These are phyloP conservation scores for Drosophila bocqueti DNA, from an alignment of 1,140 invertebrate genomes.

Conservation along the genomic window DNA sequence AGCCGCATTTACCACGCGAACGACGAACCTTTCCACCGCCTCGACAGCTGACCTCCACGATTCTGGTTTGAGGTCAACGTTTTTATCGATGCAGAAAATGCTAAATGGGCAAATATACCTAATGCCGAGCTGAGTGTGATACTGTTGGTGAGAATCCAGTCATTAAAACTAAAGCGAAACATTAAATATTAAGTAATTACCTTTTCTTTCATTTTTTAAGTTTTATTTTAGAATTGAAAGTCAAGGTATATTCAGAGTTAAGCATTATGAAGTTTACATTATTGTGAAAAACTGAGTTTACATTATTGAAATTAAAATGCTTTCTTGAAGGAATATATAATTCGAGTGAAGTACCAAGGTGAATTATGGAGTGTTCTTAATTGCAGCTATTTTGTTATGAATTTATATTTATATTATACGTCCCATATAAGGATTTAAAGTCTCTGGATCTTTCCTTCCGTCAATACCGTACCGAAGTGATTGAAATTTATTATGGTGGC, in stretches of 20 bases:
- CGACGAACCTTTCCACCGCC: slow-evolving; percentile 43
- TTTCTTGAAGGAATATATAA: background rate
- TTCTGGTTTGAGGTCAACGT: slow-evolving; percentile 72
- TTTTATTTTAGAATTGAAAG: background rate
- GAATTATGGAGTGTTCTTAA: too few relatives aligned
- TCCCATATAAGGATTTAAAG: background rate
- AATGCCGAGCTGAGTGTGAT: background rate
- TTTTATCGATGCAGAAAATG: slow-evolving; percentile 72
- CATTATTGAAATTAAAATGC: background rate
- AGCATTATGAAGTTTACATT: background rate
- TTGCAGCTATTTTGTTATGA: background rate
- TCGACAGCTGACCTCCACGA: slow-evolving; percentile 57
- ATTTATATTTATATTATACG: background rate
- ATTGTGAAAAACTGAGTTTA: background rate
- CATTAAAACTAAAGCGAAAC: background rate
- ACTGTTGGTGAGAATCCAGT: background rate
- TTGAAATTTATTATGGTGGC: background rate
- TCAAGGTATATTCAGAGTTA: too few relatives aligned
- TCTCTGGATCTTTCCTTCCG: background rate
- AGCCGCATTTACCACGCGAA: slow-evolving; percentile 36
- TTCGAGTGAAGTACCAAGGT: too few relatives aligned
- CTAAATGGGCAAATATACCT: slow-evolving; percentile 10
- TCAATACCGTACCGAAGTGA: background rate
- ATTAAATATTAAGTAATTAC: background rate
- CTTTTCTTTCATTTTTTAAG: background rate